Evolutionary conservation across 2,797 vertebrate species (phyloP).

Genomic region (Lutjanus argentimaculatus): DNA sequence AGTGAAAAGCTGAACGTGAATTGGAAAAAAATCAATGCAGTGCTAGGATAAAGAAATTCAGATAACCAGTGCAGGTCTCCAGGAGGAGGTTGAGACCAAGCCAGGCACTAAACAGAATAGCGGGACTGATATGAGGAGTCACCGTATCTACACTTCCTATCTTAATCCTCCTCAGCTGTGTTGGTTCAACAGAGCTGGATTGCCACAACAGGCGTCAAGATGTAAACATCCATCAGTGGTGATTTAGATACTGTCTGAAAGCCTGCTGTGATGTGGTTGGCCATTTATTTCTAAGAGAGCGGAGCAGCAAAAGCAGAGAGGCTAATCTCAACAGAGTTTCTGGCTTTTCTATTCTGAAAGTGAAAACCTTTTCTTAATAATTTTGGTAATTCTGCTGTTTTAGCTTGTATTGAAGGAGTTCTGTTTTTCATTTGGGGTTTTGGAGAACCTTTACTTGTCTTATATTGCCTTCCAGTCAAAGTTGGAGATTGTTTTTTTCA

Average conservation of each 20-base stretch:
- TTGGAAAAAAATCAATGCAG: too few relatives aligned
- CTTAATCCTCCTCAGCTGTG: slow-evolving; percentile 52
- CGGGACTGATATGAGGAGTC: slow-evolving; percentile 5
- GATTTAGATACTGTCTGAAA: slow-evolving; percentile 45
- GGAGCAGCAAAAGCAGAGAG: background rate
- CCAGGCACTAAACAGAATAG: slow-evolving; percentile 4
- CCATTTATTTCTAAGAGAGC: slow-evolving; percentile 10
- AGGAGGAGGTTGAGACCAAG: slow-evolving; percentile 27
- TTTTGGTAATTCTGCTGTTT: slow-evolving; percentile 2
- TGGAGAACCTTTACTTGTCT: background rate
- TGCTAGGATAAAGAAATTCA: background rate
- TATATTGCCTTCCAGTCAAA: too few relatives aligned
- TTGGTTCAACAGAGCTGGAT: slow-evolving; percentile 40
- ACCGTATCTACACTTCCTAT: slow-evolving; percentile 40
- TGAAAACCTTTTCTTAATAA: background rate
- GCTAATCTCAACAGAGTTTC: background rate
- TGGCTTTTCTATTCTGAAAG: background rate
- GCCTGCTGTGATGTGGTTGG: slow-evolving; percentile 5
- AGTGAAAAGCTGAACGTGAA: too few relatives aligned
- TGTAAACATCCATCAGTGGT: slow-evolving; percentile 49
- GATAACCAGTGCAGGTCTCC: slow-evolving; percentile 2
- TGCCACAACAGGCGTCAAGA: slow-evolving; percentile 37
- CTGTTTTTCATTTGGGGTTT: background rate
- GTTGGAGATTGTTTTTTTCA: too few relatives aligned
- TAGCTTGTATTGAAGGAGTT: background rate